Base-by-base conservation (phyloP, 2,797 vertebrate species). In the Gouania willdenowi region DNA sequence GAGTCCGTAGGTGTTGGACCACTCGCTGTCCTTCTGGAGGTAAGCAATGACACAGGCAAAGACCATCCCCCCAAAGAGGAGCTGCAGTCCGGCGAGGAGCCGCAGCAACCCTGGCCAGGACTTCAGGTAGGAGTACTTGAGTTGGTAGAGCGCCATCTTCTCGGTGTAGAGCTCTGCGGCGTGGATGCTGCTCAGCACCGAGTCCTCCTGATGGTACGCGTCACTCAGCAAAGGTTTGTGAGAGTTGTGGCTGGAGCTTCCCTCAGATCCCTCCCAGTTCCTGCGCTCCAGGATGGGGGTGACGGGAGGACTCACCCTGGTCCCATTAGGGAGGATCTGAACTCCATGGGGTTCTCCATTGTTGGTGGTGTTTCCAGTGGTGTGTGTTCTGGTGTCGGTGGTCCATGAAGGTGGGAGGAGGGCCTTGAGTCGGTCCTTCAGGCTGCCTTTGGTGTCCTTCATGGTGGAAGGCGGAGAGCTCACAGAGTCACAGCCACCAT, bases 11-110 rank as follows among this genome's bases (percentile, higher is more conserved):
- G 64, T 22, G 37, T 87, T 86, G 54, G 83, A 82, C 89, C 89
- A 91, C 54, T 89, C 86, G 1, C 79, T 87, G 75, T 91, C 89
- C 43, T 88, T 90, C 38, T 92, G 87, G 54, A 92, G 42, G 54
- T 89, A 90, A 5, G 88, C 87, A 2, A 89, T 86, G 14, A 89
- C 44, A 13, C 90, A 92, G 2, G 88, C 85, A 0, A 92, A 43
- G 7, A 85, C 86, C 86, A 91, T 81, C 0, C 83, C 91, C 0
- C 91, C 91, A 9, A 91, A 83, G 1, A 92, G 62, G 5, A 93
- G 83, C 66, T 92, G 67, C 6, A 91, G 43, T 6, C 85, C 89
- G 2, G 74, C 86, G 4, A 90, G 60, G 10, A 88, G 75, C 46
- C 90, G 56, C 15, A 92, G 83, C 41, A 92, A 59, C 4, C 89